Conservation (phyloP, 1,140 invertebrate genomes). For the Ganaspis sp. region DNA sequence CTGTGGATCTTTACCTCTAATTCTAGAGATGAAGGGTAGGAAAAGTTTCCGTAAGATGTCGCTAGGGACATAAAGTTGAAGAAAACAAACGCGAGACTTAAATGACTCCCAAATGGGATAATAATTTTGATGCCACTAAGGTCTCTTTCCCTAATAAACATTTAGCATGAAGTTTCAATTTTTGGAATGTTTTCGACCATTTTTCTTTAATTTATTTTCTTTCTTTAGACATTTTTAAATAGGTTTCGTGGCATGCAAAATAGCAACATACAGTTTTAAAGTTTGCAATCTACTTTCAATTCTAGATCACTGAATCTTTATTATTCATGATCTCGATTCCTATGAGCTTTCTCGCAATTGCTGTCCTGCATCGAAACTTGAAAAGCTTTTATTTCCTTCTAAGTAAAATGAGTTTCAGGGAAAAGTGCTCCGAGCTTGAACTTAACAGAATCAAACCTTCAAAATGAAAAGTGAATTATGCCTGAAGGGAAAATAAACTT, state of each 20-base stretch:
- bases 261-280: no score
- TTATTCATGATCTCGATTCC: no score
- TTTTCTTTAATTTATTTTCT: no score
- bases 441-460: neutral
- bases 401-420: neutral
- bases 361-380: neutral
- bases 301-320: no score
- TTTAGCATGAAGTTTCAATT: no score
- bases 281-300: no score
- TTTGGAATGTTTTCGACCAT: no score
- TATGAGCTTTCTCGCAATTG: neutral
- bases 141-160: neutral
- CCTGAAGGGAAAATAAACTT: neutral
- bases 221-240: no score
- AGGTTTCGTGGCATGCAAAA: no score
- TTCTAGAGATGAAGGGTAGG: neutral
- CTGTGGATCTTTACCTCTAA: neutral
- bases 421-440: neutral
- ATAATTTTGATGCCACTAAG: neutral
- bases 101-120: neutral
- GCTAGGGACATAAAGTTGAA: conserved; percentile 11
- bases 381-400: conserved; percentile 5
- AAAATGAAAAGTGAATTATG: conserved; percentile 10
- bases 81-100: conserved; percentile 3
- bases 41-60: conserved; percentile 18